These are phyloP conservation scores for Drosophila anomalata DNA, from an alignment of 2,888 invertebrate species.

Conservation along the genomic window DNA sequence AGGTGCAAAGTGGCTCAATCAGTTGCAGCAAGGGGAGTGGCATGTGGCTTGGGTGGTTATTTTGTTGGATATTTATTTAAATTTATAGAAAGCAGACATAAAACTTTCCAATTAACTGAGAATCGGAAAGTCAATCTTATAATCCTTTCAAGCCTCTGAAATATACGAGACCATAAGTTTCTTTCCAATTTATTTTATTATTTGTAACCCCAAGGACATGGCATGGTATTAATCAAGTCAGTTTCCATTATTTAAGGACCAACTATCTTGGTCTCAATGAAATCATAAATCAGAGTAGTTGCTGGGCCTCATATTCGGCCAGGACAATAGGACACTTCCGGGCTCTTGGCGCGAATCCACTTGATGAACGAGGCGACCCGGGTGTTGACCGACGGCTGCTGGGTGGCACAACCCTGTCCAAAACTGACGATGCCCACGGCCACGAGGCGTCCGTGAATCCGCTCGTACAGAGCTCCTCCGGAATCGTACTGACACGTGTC, in stretches of 20 bases:
- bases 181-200: not conserved
- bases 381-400: slow-evolving; percentile 85
- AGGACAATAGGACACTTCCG: slow-evolving; percentile 79
- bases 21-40: not conserved
- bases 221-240: not conserved
- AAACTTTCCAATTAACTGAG: not conserved
- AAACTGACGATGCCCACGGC: slow-evolving; percentile 86
- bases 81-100: not conserved
- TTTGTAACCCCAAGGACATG: not conserved
- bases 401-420: slow-evolving; percentile 85
- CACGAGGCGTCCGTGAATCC: slow-evolving; percentile 81
- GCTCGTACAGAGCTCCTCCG: slow-evolving; percentile 86
- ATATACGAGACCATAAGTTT: not conserved
- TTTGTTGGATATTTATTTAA: not conserved
- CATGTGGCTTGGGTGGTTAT: not conserved
- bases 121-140: not conserved
- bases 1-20: slow-evolving; percentile 26
- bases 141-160: not conserved
- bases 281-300: slow-evolving; percentile 32
- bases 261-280: slow-evolving; percentile 20
- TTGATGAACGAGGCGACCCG: slow-evolving; percentile 85
- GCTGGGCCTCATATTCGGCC: slow-evolving; percentile 17
- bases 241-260: not conserved
- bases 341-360: slow-evolving; percentile 85
- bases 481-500: slow-evolving; percentile 86